Evolutionary conservation across 2,113 vertebrate genomes (phyloP).

Genomic region (Serilophus lunatus): DNA sequence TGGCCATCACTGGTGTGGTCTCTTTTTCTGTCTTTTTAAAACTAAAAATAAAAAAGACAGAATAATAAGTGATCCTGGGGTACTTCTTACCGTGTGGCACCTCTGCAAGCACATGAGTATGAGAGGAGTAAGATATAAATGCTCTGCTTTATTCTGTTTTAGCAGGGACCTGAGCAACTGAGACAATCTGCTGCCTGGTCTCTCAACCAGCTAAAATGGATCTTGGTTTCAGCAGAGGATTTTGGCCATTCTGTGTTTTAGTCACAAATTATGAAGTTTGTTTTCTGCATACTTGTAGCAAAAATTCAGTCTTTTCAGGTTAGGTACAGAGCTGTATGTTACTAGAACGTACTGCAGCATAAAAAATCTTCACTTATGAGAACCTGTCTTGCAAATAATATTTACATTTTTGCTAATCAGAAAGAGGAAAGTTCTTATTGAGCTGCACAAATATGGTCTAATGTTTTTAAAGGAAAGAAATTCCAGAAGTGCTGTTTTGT

Average conservation of each 20-base stretch:
- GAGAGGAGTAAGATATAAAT: neutral
- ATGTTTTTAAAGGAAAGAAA: constrained; percentile 29
- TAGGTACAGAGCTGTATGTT: neutral
- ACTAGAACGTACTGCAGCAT: neutral
- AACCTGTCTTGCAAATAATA: neutral
- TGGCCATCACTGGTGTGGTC: neutral
- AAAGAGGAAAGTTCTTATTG: neutral
- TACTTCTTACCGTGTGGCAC: neutral
- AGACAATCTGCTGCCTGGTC: neutral
- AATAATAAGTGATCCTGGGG: neutral
- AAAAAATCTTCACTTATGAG: neutral
- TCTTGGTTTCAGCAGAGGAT: neutral
- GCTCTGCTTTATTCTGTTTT: neutral
- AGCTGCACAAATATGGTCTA: neutral
- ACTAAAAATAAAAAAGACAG: neutral
- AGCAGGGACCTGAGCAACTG: neutral
- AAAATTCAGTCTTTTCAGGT: neutral
- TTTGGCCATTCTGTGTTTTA: neutral
- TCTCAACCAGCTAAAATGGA: neutral
- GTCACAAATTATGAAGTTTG: neutral
- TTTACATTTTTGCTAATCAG: neutral
- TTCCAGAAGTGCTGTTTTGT: neutral
- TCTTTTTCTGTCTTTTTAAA: neutral
- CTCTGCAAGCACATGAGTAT: neutral
- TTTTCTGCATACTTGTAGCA: neutral